phyloP scores from a whole-genome alignment of 2,888 invertebrate species.

The Athalia cordata region DNA sequence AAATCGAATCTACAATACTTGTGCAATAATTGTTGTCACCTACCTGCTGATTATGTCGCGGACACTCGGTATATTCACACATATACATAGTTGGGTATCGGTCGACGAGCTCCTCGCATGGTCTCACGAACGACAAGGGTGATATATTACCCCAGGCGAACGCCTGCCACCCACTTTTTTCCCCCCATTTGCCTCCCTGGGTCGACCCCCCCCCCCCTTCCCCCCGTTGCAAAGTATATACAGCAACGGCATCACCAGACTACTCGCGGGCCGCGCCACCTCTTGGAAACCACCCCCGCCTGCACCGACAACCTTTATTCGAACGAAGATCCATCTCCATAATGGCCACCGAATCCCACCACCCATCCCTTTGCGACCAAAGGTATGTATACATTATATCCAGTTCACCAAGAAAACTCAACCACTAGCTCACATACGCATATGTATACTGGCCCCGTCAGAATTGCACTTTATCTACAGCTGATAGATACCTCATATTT shows the following conservation, averaged over 20 bases:
- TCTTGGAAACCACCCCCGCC: conserved; percentile 58
- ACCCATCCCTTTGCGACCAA: neutral
- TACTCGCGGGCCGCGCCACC: conserved; percentile 55
- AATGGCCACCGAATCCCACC: conserved; percentile 66
- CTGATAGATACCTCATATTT: too few species aligned
- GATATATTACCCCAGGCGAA: conserved; percentile 70
- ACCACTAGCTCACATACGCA: too few species aligned
- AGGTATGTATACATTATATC: too few species aligned
- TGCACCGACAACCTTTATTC: conserved; percentile 63
- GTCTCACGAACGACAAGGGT: conserved; percentile 71
- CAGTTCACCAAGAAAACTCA: too few species aligned
- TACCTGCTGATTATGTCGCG: too few species aligned
- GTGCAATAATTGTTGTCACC: too few species aligned
- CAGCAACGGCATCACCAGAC: neutral
- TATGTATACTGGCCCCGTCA: too few species aligned
- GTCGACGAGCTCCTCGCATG: conserved; percentile 68
- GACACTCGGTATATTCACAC: too few species aligned
- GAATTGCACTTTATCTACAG: too few species aligned
- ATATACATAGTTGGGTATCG: conserved; percentile 55
- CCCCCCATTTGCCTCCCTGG: conserved; percentile 34
- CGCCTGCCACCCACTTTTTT: conserved; percentile 51
- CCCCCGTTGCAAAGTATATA: neutral
- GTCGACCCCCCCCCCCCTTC: conserved; percentile 51
- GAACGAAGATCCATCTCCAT: conserved; percentile 71
- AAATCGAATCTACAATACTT: too few species aligned